Conservation (phyloP, 2,888 invertebrate genomes). For the Pinctada fucata region DNA sequence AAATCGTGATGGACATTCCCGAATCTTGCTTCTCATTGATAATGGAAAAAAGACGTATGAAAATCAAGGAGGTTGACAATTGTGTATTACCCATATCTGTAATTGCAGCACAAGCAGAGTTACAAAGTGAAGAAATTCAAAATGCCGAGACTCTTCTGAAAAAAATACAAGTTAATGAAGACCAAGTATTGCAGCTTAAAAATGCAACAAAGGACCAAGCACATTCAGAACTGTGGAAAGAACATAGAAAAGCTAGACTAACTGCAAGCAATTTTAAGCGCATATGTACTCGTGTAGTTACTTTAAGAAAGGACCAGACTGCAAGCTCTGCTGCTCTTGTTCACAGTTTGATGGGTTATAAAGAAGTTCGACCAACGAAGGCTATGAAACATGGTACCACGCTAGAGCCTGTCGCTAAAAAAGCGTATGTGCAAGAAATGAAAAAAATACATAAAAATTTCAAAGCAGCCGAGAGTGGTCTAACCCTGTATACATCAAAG, state of each 20-base stretch:
- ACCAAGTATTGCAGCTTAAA: background rate
- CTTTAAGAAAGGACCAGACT: too few relatives aligned
- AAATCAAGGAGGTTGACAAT: background rate
- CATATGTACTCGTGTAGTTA: too few relatives aligned
- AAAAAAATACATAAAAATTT: conserved; percentile 5
- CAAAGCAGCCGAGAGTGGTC: conserved; percentile 12
- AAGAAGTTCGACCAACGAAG: too few relatives aligned
- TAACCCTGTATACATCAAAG: background rate
- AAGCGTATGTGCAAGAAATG: background rate
- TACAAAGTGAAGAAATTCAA: background rate
- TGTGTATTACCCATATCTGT: background rate
- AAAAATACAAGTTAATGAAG: background rate
- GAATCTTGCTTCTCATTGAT: background rate
- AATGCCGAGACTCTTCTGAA: background rate
- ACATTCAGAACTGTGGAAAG: background rate
- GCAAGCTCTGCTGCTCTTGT: too few relatives aligned
- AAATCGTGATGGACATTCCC: background rate
- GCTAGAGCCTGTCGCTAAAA: background rate
- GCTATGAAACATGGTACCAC: background rate
- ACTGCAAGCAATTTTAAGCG: too few relatives aligned
- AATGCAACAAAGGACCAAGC: conserved; percentile 16
- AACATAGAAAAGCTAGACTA: conserved; percentile 7
- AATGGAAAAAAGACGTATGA: background rate
- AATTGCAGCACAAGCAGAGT: background rate
- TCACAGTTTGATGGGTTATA: too few relatives aligned